Evolutionary conservation across 2,888 invertebrate species (phyloP).

Genomic region (Panopea generosa): DNA sequence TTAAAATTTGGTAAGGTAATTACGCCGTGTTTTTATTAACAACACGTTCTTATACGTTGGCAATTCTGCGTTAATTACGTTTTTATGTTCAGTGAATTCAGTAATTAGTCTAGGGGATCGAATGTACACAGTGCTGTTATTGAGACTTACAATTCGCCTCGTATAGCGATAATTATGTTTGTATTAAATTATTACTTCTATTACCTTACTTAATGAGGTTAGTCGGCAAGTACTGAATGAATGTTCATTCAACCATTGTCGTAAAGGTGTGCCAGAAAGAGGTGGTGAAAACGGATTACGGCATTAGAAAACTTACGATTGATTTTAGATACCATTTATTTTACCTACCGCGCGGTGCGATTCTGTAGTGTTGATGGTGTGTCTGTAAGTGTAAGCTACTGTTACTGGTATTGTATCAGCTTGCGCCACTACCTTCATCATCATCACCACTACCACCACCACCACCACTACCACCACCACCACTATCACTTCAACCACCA

Average conservation of each 20-base stretch:
- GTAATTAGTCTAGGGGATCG: conserved; percentile 38
- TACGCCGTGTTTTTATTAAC: conserved; percentile 44
- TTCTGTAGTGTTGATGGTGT: no score
- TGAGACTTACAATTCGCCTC: not conserved
- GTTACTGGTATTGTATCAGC: no score
- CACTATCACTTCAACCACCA: no score
- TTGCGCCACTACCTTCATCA: no score
- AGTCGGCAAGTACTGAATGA: not conserved
- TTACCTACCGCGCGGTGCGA: not conserved
- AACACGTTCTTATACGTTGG: conserved; percentile 25
- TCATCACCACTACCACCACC: no score
- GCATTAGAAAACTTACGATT: no score
- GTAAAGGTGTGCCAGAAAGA: not conserved
- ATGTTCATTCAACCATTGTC: not conserved
- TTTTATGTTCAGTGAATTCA: conserved; percentile 45
- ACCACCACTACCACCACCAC: no score
- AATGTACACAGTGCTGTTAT: conserved; percentile 30
- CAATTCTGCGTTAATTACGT: conserved; percentile 46
- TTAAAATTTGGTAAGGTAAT: conserved; percentile 54
- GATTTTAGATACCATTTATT: not conserved
- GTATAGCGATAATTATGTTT: conserved; percentile 41
- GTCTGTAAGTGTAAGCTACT: no score
- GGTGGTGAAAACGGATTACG: no score
- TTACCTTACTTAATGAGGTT: conserved; percentile 2
- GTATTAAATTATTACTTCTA: conserved; percentile 38